Percentiles rank a stretch among this genome's conserved stretches.
These are phyloP conservation scores for Sander vitreus DNA, from an alignment of 2,113 vertebrate genomes.

Conservation along the genomic window DNA sequence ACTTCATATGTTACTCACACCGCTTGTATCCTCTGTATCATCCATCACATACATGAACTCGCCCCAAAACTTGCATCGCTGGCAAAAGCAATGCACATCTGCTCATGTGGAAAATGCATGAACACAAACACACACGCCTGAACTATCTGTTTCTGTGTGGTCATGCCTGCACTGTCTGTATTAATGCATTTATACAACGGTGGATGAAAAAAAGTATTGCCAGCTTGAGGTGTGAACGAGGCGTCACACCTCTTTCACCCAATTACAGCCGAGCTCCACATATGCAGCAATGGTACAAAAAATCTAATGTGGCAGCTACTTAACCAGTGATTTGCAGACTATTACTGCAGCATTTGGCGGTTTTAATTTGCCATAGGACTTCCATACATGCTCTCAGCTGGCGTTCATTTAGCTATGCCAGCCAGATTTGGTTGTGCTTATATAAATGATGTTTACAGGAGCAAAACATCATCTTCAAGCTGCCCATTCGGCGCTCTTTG, in stretches of 20 bases:
- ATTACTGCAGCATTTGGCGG: constrained; percentile 62
- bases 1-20: constrained; percentile 39
- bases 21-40: constrained; percentile 32
- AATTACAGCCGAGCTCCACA: constrained; percentile 32
- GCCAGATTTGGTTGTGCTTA: constrained; percentile 55
- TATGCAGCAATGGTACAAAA: constrained; percentile 43
- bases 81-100: constrained; percentile 11
- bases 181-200: constrained; percentile 7
- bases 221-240: constrained; percentile 29
- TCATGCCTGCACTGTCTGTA: constrained; percentile 1
- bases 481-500: background rate
- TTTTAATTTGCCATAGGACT: constrained; percentile 76
- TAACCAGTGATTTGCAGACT: constrained; percentile 73
- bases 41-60: constrained; percentile 42
- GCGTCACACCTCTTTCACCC: constrained; percentile 11
- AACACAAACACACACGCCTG: constrained; percentile 6
- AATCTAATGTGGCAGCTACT: constrained; percentile 77
- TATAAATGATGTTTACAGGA: constrained; percentile 39
- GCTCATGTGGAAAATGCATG: constrained; percentile 47
- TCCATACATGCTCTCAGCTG: constrained; percentile 60
- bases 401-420: constrained; percentile 59
- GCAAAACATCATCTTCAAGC: constrained; percentile 15
- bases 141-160: constrained; percentile 14
- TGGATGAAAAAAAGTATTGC: background rate
- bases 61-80: constrained; percentile 24